Evolutionary conservation across 2,888 invertebrate species (phyloP).

Genomic region (Loripinus fragilis): DNA sequence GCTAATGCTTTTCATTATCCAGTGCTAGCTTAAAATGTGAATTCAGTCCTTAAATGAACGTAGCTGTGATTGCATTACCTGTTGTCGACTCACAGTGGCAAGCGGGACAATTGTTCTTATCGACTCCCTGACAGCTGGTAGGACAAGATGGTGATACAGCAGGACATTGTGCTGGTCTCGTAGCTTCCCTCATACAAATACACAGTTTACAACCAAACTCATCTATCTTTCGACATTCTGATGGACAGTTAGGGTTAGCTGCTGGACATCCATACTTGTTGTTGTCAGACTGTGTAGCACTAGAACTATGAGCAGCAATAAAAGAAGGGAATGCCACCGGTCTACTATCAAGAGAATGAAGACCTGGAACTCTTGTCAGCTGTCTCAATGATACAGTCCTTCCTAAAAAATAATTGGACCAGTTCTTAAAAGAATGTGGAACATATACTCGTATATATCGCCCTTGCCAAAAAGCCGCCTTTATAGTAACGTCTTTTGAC

Average conservation of each 20-base stretch:
- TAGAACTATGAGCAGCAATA: not conserved
- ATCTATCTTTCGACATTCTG: not conserved
- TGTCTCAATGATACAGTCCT: not conserved
- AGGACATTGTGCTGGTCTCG: conserved; percentile 20
- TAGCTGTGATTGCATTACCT: no score
- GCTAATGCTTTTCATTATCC: no score
- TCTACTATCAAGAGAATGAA: not conserved
- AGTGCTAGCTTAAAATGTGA: no score
- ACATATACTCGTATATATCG: no score
- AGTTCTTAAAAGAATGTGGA: no score
- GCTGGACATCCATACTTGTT: not conserved
- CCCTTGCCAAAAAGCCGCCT: no score
- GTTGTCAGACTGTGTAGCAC: not conserved
- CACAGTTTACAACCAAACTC: conserved; percentile 17
- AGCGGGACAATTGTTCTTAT: conserved; percentile 10
- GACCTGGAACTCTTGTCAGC: not conserved
- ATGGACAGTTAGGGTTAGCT: not conserved
- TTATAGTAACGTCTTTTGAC: no score
- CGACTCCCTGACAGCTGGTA: conserved; percentile 5
- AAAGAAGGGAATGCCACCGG: not conserved
- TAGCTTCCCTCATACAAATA: conserved; percentile 12
- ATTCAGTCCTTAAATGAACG: no score
- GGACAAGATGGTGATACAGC: not conserved
- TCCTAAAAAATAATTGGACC: no score
- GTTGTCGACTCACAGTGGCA: not conserved